Evolutionary conservation across 2,797 vertebrate genomes (phyloP).

Genomic region (Microctenopoma stevenorrisi): DNA sequence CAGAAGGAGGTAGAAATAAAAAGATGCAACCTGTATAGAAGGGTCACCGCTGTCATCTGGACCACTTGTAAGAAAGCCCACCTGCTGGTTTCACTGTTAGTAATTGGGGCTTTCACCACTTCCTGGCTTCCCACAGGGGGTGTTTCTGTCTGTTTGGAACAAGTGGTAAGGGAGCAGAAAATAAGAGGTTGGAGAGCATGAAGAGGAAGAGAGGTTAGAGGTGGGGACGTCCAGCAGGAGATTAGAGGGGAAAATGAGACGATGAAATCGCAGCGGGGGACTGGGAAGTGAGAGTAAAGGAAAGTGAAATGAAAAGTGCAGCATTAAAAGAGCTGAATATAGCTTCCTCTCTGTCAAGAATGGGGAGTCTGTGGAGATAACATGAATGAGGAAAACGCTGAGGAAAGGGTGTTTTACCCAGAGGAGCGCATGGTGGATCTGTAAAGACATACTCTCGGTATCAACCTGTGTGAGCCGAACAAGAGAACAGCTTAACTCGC

Average conservation of each 20-base stretch:
- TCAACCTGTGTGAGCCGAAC: slow-evolving; percentile 66
- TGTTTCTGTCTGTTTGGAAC: slow-evolving; percentile 40
- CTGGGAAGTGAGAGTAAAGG: not conserved
- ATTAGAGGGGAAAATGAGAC: slow-evolving; percentile 48
- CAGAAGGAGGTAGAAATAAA: slow-evolving; percentile 37
- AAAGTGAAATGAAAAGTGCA: slow-evolving; percentile 22
- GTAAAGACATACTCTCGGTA: slow-evolving; percentile 52
- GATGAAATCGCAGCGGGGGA: slow-evolving; percentile 27
- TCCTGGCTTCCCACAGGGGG: slow-evolving; percentile 35
- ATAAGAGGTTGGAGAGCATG: slow-evolving; percentile 14
- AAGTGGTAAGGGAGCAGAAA: slow-evolving; percentile 36
- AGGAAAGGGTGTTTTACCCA: slow-evolving; percentile 33
- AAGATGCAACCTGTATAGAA: slow-evolving; percentile 16
- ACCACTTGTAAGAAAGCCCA: slow-evolving; percentile 30
- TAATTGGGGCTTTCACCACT: slow-evolving; percentile 58
- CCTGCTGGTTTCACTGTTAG: slow-evolving; percentile 58
- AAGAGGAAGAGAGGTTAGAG: slow-evolving; percentile 37
- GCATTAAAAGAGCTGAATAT: slow-evolving; percentile 18
- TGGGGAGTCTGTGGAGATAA: slow-evolving; percentile 10
- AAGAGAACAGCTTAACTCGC: slow-evolving; percentile 67
- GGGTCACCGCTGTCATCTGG: slow-evolving; percentile 56
- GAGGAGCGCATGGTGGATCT: slow-evolving; percentile 55
- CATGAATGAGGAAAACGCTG: slow-evolving; percentile 16
- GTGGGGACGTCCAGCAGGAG: slow-evolving; percentile 31
- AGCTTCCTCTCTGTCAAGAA: slow-evolving; percentile 22